These are phyloP conservation scores for Macropodus opercularis DNA, from an alignment of 2,797 vertebrate genomes.

Conservation along the genomic window DNA sequence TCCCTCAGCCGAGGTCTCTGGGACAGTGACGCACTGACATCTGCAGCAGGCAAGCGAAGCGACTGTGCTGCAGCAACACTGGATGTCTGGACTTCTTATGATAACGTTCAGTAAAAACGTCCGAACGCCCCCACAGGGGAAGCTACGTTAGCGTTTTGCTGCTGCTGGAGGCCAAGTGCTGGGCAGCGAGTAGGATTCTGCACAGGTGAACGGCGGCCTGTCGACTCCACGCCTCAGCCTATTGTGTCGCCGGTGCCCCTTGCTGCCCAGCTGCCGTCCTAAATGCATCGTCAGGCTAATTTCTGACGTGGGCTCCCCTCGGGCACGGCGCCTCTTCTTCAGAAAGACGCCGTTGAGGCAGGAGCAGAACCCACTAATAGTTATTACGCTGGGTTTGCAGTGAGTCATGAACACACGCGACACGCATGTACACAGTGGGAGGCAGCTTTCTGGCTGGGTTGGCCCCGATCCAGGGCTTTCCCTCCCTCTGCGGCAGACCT, in stretches of 20 bases:
- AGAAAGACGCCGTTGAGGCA: too few species aligned
- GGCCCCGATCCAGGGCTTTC: constrained; percentile 41
- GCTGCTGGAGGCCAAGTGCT: constrained; percentile 61
- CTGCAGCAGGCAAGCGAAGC: too few species aligned
- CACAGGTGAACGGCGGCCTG: constrained; percentile 55
- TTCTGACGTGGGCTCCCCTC: constrained; percentile 39
- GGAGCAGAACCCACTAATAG: too few species aligned
- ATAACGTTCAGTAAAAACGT: too few species aligned
- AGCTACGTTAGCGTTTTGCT: constrained; percentile 72
- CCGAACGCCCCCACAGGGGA: constrained; percentile 59
- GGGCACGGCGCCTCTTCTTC: too few species aligned
- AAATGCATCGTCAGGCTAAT: constrained; percentile 24
- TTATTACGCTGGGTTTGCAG: constrained; percentile 21
- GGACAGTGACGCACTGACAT: too few species aligned
- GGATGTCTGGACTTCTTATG: too few species aligned
- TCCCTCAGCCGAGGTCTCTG: too few species aligned
- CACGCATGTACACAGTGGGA: constrained; percentile 43
- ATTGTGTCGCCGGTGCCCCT: constrained; percentile 31
- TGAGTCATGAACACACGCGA: constrained; percentile 49
- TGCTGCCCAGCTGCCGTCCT: constrained; percentile 51
- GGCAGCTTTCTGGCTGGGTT: constrained; percentile 54
- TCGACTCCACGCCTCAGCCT: constrained; percentile 15
- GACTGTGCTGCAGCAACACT: too few species aligned
- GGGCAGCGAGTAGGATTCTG: constrained; percentile 62
- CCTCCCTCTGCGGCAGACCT: constrained; percentile 46